Evolutionary conservation across 1,140 invertebrate species (phyloP), one percentile per base, ranked within the genome.

Genomic region (Drosophila saltans): DNA sequence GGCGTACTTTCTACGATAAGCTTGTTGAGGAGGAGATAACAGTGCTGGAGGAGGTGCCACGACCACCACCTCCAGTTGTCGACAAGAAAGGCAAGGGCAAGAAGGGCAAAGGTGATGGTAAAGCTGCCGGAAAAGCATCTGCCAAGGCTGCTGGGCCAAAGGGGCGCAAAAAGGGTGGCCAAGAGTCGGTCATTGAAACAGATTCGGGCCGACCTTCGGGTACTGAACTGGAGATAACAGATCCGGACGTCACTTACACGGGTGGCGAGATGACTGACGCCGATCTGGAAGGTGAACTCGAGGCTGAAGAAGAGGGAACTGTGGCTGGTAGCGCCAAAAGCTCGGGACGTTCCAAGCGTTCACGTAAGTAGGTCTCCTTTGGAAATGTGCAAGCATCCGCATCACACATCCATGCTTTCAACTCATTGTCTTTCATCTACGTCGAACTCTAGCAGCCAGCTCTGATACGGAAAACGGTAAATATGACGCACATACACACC

Each of bases 11-110:
- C 66, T 92, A 92, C 61, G 93, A 92, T 66, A 93, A 93, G 80
- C 81, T 93, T 4, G 76, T 93, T 28, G 93, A 94, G 75, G 93
- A 94, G 82, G 94, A 94, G 91, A 91, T 94, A 21, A 85, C 93
- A 0, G 92, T 94, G 61, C 93, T 94, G 79, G 94, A 94, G 80
- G 93, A 94, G 92, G 93, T 75, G 69, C 81, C 74, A 10, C 78
- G 75, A 0, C 81, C 83, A 5, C 66, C 80, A 5, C 64, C 70
- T 7, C 40, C 48, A 0, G 57, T 75, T 28, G 66, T 76, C 16
- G 80, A 91, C 10, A 91, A 91, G 28, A 91, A 90, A 78, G 89
- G 82, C 3, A 91, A 86, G 41, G 91, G 91, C 16, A 91, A 90
- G 45, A 92, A 91, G 33, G 68, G 76, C 4, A 91, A 78, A 40